Base-by-base conservation (phyloP, 2,113 vertebrate genomes). In the Apistogramma diplotaenia region DNA sequence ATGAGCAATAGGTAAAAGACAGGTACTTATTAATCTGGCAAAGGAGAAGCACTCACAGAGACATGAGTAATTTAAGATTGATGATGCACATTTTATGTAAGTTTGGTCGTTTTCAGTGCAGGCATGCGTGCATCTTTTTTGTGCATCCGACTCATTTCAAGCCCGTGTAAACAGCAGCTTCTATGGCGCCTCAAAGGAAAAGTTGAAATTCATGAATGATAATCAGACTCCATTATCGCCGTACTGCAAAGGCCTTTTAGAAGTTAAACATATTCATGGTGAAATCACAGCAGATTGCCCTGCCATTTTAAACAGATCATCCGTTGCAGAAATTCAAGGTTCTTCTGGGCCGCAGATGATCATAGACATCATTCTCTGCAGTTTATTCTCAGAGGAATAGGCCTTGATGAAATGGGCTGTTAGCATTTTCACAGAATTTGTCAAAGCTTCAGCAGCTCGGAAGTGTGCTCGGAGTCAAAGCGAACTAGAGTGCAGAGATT, bases 141-240 rank as follows among this genome's bases (percentile, higher is more conserved):
- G n/a, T 57, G 51, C 53, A 40, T 86, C 77, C 61, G 23, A 21
- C 55, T 83, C 53, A 6, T 29, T 67, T 78, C 67, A 73, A 62
- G n/a, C 70, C 33, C 54, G 53, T 81, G 62, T 40, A 57, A 29
- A 60, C 62, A 75, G 79, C 9, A 2, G 51, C 58, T 21, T 15
- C 54, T 15, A 16, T 55, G 56, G 74, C 1, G 19, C 27, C 74
- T 89, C 59, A 51, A 29, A 89, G 84, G 81, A 84, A 81, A 87
- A n/a, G 43, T 70, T 70, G 27, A 51, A 70, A 80, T 53, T 67
- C 82, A 74, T 89, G 79, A 89, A 89, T 74, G 76, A 83, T 81
- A 73, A 88, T 85, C 81, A 73, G 49, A 79, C 15, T 84, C 60
- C 33, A 80, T 88, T 85, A 82, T 88, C 78, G 75, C 71, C 33